These are phyloP conservation scores for Poecile atricapillus DNA, from an alignment of 2,113 vertebrate genomes.

Conservation along the genomic window DNA sequence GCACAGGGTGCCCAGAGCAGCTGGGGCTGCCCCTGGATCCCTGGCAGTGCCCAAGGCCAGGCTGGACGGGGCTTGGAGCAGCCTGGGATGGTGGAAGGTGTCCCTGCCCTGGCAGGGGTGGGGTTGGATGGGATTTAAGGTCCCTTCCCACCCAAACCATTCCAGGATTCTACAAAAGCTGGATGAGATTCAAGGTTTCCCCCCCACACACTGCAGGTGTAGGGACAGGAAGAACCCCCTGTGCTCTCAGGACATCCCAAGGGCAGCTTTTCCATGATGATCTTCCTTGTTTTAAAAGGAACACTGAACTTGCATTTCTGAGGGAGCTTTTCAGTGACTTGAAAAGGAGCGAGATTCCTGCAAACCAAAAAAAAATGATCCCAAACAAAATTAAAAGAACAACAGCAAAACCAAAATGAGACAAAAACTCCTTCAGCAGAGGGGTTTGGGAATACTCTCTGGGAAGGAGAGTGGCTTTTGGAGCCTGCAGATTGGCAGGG, in stretches of 20 bases:
- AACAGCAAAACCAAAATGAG: not conserved
- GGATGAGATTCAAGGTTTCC: not conserved
- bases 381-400: not conserved
- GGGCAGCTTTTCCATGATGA: not conserved
- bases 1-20: not conserved
- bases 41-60: not conserved
- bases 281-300: not conserved
- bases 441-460: not conserved
- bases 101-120: not conserved
- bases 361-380: not conserved
- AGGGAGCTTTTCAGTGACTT: not conserved
- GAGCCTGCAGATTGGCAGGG: not conserved
- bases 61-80: not conserved
- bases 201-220: fast-evolving
- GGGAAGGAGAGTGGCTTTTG: not conserved
- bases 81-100: not conserved
- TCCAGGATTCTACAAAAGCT: not conserved
- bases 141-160: not conserved
- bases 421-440: not conserved
- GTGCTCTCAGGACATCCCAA: not conserved
- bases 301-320: not conserved
- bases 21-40: not conserved
- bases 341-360: not conserved
- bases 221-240: not conserved
- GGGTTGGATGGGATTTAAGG: fast-evolving